Evolutionary conservation across 2,113 vertebrate genomes (phyloP).

Genomic region (Oenanthe melanoleuca): DNA sequence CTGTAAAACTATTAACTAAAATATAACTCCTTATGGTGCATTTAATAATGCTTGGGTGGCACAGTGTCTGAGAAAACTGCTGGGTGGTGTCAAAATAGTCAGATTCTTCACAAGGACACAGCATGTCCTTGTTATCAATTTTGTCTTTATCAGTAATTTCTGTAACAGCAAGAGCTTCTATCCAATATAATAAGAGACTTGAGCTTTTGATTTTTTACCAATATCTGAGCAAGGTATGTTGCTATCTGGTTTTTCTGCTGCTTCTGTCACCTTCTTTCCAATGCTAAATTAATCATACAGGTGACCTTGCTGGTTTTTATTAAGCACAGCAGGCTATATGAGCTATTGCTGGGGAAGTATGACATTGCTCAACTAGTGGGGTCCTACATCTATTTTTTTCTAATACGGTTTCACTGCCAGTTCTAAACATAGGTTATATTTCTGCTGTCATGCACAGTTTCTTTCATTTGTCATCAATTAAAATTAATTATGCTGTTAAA

Average conservation of each 20-base stretch:
- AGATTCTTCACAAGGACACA: neutral
- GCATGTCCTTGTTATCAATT: neutral
- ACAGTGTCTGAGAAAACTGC: neutral
- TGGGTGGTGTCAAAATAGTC: neutral
- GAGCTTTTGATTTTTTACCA: neutral
- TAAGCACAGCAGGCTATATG: neutral
- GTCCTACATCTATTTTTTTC: neutral
- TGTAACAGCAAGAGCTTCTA: neutral
- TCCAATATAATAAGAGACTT: neutral
- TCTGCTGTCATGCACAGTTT: neutral
- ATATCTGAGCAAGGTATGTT: neutral
- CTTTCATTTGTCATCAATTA: neutral
- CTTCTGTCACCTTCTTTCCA: conserved; percentile 12
- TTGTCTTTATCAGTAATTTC: conserved; percentile 19
- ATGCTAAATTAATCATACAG: conserved; percentile 29
- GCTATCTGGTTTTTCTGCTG: neutral
- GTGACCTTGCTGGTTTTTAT: conserved; percentile 47
- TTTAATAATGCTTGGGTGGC: neutral
- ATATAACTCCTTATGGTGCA: neutral
- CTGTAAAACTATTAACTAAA: neutral
- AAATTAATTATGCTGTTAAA: neutral
- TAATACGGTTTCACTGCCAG: neutral
- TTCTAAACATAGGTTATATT: neutral
- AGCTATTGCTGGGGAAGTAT: conserved; percentile 6
- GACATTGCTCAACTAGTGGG: conserved; percentile 1